Evolutionary conservation across 92 coral and sea anemone genomes (phyloP), one percentile per base, ranked within the genome.

Genomic region (Epizoanthus stellaris): DNA sequence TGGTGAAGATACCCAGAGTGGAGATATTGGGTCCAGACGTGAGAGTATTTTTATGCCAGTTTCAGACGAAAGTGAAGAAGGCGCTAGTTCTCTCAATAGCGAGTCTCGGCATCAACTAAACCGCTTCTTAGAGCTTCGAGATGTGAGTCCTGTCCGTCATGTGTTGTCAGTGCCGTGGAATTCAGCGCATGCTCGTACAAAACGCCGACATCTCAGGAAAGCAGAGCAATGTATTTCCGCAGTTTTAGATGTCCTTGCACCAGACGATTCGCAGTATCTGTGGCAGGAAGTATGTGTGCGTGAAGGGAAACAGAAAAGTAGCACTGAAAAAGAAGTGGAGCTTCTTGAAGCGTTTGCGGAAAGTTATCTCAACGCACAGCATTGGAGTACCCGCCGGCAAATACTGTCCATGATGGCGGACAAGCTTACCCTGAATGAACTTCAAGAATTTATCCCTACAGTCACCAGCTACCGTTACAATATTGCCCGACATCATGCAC

Each of bases 371-470:
- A 80, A 79, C 54, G 89, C 85, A 17, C 85, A 77, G 47, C 89
- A 86, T 53, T 86, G 85, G 89, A 86, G 85, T 23, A 86, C 89
- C 43, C 80, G 81, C 53, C 64, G 89, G 42, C 85, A 86, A 71
- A 85, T 85, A 23, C 25, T 23, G 25, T 23, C 25, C 25, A 23
- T 23, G 25, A 23, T 23, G 25, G 25, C 25, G 0, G 25, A 23
- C 25, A 23, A 23, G 25, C 25, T 23, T 23, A 23, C 25, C 25
- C 25, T 23, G 25, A 23, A 23, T 23, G 25, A 23, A 23, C 25
- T 23, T 23, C 25, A 23, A 23, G 25, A 23, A 23, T 23, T 23
- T 23, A 23, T 23, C 25, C 25, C 25, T 23, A 23, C 25, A 23
- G 25, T 23, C 25, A 23, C 25, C 0, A 23, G 25, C 25, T 23